Base-by-base conservation (phyloP, 2,797 vertebrate species). In the Cossypha niveicapilla region DNA sequence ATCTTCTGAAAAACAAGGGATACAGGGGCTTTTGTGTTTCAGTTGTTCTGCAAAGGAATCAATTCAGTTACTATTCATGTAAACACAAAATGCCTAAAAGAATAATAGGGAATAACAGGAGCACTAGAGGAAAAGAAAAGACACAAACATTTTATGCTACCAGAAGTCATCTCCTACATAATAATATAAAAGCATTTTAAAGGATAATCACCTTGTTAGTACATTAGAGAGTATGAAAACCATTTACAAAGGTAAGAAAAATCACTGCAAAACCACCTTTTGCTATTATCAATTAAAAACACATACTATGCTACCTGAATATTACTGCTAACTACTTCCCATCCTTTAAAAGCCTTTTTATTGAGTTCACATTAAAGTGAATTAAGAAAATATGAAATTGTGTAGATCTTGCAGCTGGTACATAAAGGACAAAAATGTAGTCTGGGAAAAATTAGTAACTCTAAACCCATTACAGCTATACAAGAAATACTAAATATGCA, bases 181-280 rank as follows among this genome's bases (percentile, higher is more conserved):
- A 51, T 72, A 88, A 68, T 42, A 50, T 25, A 62, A 86, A 86
- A 63, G 7, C 30, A 74, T 77, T 68, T 53, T 47, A 50, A 83
- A 88, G 57, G 45, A 90, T 63, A 92, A 82, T 41, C 70, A 92
- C 30, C 30, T 89, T 83, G 30, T 68, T 68, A 91, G 48, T 53
- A 70, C 50, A 67, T 85, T 80, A 85, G n/a, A 85, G 88, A 58
- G 4, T 32, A 72, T 22, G 41, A 88, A 86, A 90, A 65, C 30
- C n/a, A 92, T 75, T 88, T 58, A 75, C 35, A 86, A 54, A 71
- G 19, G 74, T 60, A 91, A 91, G 13, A 91, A 93, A 93, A 92
- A 91, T 34, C 66, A 76, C 32, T 13, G 61, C 23, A 80, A 89
- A 86, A 60, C 1, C 13, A 58, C 8, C 19, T 72, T 86, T 80